A percentile compares a stretch with the other conserved stretches of the same genome.
Conservation (phyloP, 1,140 invertebrate species). For the Listronotus bonariensis region DNA sequence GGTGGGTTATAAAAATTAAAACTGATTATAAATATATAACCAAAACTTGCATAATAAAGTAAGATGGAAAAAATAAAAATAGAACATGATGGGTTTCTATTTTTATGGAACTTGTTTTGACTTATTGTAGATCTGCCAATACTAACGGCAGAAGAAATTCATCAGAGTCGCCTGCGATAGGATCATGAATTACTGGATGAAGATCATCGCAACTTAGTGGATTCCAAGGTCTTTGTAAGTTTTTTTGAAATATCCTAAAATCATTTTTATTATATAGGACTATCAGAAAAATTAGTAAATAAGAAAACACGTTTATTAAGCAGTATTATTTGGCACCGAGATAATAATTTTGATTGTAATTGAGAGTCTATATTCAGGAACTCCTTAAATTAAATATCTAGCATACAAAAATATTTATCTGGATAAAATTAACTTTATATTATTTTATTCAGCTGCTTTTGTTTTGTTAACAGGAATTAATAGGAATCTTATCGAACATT, state of each 20-base stretch:
- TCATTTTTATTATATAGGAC: background rate
- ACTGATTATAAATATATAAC: slow-evolving; percentile 2
- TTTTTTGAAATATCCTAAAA: slow-evolving; percentile 56
- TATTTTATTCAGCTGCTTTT: no score
- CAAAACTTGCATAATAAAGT: slow-evolving; percentile 6
- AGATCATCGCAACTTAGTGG: slow-evolving; percentile 52
- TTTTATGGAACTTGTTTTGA: slow-evolving; percentile 38
- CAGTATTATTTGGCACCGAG: no score
- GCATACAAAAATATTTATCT: no score
- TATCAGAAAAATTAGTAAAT: no score
- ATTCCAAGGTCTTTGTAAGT: slow-evolving; percentile 56
- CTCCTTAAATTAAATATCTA: no score
- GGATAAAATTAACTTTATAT: no score
- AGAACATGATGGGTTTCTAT: slow-evolving; percentile 28
- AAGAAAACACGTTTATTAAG: no score
- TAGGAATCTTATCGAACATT: no score
- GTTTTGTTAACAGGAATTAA: no score
- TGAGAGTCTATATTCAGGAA: no score
- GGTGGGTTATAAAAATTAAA: slow-evolving; percentile 2
- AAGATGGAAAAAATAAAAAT: slow-evolving; percentile 26
- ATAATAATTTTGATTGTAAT: no score
- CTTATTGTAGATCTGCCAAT: slow-evolving; percentile 53
- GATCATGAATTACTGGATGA: slow-evolving; percentile 55
- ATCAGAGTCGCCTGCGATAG: slow-evolving; percentile 53
- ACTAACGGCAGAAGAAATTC: slow-evolving; percentile 56